A percentile compares a stretch with the other conserved stretches of the same genome.
phyloP scores from a whole-genome alignment of 1,140 invertebrate species.

The Phymorhynchus buccinoides region DNA sequence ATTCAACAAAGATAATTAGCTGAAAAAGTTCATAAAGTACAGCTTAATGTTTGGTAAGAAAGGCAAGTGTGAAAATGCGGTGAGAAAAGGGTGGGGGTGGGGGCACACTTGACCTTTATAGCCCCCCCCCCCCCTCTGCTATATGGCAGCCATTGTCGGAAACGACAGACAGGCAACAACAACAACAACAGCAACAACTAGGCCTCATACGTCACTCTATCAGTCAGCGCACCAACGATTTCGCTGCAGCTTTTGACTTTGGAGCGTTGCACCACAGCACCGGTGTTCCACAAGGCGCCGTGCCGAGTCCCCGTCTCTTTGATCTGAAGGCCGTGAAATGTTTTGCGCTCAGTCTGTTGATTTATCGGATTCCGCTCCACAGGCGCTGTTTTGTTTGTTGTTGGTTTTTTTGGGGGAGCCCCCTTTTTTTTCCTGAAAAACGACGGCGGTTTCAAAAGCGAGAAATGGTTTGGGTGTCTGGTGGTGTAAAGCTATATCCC shows the following conservation, averaged over 20 bases:
- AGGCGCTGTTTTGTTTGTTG: not conserved
- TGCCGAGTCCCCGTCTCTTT: not conserved
- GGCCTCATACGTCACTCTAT: too few species aligned
- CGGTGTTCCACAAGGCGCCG: not conserved
- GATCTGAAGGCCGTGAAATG: slow-evolving; percentile 11
- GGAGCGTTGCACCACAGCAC: not conserved
- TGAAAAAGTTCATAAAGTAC: too few species aligned
- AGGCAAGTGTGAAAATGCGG: too few species aligned
- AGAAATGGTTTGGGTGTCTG: not conserved
- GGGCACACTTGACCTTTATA: too few species aligned
- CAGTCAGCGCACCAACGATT: not conserved
- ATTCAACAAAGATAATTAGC: too few species aligned
- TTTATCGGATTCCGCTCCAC: not conserved
- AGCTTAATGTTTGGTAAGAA: too few species aligned
- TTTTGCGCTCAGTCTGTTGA: slow-evolving; percentile 3
- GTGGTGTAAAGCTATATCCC: not conserved
- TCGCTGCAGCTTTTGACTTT: not conserved
- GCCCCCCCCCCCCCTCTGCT: too few species aligned
- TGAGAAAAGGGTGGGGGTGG: too few species aligned
- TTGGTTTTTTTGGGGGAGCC: too few species aligned
- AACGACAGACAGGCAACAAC: too few species aligned
- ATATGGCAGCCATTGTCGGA: too few species aligned
- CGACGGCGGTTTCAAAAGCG: not conserved
- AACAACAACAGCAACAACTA: too few species aligned
- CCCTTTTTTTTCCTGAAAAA: not conserved